Conservation (phyloP, 1,140 invertebrate genomes). For the Drosophila willistoni region DNA sequence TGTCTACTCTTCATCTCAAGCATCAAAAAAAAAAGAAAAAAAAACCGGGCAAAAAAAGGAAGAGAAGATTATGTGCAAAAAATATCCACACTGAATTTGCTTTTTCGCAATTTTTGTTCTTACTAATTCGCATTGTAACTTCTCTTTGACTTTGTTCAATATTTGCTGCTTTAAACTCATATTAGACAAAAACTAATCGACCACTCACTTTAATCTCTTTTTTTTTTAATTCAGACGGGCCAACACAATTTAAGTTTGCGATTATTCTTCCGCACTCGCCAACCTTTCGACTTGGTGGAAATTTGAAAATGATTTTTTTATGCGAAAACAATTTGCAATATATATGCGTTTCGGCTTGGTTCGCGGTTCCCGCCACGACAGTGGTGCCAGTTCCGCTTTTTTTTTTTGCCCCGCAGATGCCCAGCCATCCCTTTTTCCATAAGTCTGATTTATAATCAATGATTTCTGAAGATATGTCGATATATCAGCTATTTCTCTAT, state of each 20-base stretch:
- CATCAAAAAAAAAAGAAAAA: slow-evolving; percentile 13
- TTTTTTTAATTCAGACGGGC: slow-evolving; percentile 2
- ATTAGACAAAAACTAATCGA: slow-evolving; percentile 47
- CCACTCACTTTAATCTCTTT: slow-evolving; percentile 41
- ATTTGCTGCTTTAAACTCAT: slow-evolving; percentile 36
- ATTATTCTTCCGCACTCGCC: background rate
- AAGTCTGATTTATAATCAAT: too few species aligned
- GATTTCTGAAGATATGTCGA: too few species aligned
- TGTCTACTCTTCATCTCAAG: slow-evolving; percentile 27
- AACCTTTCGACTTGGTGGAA: slow-evolving; percentile 1
- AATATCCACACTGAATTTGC: slow-evolving; percentile 12
- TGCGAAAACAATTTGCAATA: too few species aligned
- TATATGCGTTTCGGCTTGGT: too few species aligned
- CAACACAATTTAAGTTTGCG: background rate
- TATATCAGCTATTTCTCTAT: too few species aligned
- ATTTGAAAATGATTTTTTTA: slow-evolving; percentile 2
- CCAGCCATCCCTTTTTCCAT: too few species aligned
- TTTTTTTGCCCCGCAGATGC: too few species aligned
- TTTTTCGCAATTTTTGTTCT: slow-evolving; percentile 26
- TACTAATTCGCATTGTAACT: slow-evolving; percentile 57
- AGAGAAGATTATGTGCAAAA: slow-evolving; percentile 32
- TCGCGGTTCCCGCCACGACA: too few species aligned
- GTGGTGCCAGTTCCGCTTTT: too few species aligned
- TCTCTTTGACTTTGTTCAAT: slow-evolving; percentile 66
- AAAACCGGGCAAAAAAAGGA: slow-evolving; percentile 27